Evolutionary conservation across 2,797 vertebrate genomes (phyloP).

Genomic region (Leucoraja ocellata): DNA sequence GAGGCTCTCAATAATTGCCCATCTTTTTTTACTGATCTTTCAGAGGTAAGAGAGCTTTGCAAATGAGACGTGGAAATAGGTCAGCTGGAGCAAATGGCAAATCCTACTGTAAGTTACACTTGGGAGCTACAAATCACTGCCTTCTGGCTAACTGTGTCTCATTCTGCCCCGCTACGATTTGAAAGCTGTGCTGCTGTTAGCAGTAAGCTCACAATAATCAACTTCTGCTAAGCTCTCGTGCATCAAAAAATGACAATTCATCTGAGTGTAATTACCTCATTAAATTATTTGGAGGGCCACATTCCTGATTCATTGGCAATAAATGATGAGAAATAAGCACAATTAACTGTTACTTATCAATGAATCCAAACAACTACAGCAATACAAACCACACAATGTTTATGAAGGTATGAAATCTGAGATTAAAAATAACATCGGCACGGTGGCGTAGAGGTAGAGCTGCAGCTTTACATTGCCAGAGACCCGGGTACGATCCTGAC

Average conservation of each 20-base stretch:
- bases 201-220: background rate
- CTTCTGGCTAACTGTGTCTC: background rate
- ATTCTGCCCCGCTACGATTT: background rate
- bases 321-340: background rate
- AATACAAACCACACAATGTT: background rate
- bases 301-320: background rate
- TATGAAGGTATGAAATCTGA: background rate
- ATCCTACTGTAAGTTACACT: background rate
- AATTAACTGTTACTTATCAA: background rate
- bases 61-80: background rate
- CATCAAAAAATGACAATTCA: constrained; percentile 2
- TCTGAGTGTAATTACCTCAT: constrained; percentile 19
- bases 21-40: no score
- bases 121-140: background rate
- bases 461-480: no score
- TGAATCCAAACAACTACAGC: background rate
- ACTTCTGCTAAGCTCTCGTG: background rate
- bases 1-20: no score
- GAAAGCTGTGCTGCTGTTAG: background rate
- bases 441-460: no score
- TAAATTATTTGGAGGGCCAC: constrained; percentile 4
- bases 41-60: no score
- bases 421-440: background rate
- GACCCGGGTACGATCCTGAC: no score
- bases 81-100: background rate